A percentile compares a stretch with the other conserved stretches of the same genome.
Conservation (phyloP, 2,888 invertebrate genomes). For the Yponomeuta cagnagella region DNA sequence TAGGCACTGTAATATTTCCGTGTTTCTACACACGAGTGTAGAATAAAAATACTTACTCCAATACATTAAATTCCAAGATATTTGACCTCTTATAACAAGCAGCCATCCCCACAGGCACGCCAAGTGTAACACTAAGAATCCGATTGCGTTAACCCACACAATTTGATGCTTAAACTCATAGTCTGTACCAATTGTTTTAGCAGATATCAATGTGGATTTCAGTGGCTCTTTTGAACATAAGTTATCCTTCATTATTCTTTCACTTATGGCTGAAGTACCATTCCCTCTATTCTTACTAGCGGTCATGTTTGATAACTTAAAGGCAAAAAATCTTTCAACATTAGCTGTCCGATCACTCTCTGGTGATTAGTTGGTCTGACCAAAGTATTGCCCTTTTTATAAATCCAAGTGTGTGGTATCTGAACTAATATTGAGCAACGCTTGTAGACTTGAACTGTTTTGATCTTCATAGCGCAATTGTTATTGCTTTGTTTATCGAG, state of each 20-base stretch:
- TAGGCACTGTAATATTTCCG: too few species aligned
- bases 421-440: too few species aligned
- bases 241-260: background rate
- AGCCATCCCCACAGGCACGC: constrained; percentile 61
- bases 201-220: constrained; percentile 19
- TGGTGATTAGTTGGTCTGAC: background rate
- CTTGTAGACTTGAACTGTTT: too few species aligned
- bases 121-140: constrained; percentile 74
- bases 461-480: too few species aligned
- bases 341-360: background rate
- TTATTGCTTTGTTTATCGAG: too few species aligned
- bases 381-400: background rate
- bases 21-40: background rate
- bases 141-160: constrained; percentile 79
- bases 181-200: constrained; percentile 39
- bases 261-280: background rate
- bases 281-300: background rate
- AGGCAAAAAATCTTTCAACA: background rate
- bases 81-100: constrained; percentile 34
- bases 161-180: constrained; percentile 60
- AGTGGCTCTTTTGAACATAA: constrained; percentile 16
- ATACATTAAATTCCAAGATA: constrained; percentile 33
- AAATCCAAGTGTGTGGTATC: background rate
- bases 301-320: background rate
- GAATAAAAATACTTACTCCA: constrained; percentile 39